Base-by-base conservation (phyloP, 2,888 invertebrate genomes). In the Eupeodes luniger region DNA sequence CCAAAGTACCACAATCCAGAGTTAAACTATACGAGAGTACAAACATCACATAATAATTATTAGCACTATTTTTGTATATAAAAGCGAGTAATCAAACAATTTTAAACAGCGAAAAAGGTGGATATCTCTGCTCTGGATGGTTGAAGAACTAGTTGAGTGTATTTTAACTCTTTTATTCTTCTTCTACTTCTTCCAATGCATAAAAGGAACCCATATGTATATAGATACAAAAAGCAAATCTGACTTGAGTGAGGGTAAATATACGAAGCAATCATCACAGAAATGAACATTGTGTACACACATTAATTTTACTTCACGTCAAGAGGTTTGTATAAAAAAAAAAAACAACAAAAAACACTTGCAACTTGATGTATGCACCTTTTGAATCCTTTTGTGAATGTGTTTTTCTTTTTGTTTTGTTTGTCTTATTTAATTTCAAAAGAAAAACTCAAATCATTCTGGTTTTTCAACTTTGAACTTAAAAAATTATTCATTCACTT, bases 101-200 rank as follows among this genome's bases (percentile, higher is more conserved):
- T 79, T 62, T 70, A 27, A 57, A 44, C 40, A 55, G 55, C 70
- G 19, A 44, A 9, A 5, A 14, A 47, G 72, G 34, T 49, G 72
- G 66, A 49, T 47, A 44, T 1, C 6, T 4, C 44, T 44, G 27
- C 67, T 34, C 27, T 47, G 57, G 19, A 40, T 53, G 49, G n/a
- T 27, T 66, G 51, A 78, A 78, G 78, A 79, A 70, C 79, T 70
- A 70, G 79, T 79, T 79, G 69, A 79, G 78, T 62, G 61, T 36
- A 62, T 51, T 40, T 69, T 61, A 69, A 59, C 59, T 70, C 61
- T 44, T 44, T 44, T n/a, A 10, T 6, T 12, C 51, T 49, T 70
- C 61, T 27, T 44, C 27, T n/a, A 10, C 3, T 12, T 62, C 11
- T 36, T 3, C 19, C 4, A 12, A 66, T 27, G 40, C 55, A 55